Conservation (phyloP, 2,797 vertebrate genomes). For the Ctenopoma multispine region DNA sequence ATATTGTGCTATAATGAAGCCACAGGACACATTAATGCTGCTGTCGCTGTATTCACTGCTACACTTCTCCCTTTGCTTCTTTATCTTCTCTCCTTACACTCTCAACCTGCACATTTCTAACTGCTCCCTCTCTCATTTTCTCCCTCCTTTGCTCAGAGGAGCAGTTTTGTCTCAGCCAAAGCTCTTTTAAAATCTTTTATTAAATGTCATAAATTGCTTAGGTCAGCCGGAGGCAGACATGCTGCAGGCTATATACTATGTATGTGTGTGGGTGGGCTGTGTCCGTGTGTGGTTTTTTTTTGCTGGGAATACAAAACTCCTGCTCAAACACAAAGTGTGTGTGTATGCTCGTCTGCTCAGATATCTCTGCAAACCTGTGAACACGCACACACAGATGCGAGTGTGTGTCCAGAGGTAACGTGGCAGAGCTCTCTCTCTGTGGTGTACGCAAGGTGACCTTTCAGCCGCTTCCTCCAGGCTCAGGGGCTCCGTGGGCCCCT, state of each 20-base stretch:
- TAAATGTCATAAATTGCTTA: conserved; percentile 79
- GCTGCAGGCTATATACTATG: conserved; percentile 34
- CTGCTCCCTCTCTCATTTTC: conserved; percentile 28
- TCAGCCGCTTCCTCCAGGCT: conserved; percentile 46
- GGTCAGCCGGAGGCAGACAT: conserved; percentile 63
- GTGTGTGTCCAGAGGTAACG: conserved; percentile 17
- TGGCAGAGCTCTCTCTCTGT: conserved; percentile 27
- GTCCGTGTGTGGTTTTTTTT: conserved; percentile 13
- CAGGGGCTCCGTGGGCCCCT: conserved; percentile 17
- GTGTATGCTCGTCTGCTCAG: conserved; percentile 25
- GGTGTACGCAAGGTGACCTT: conserved; percentile 63
- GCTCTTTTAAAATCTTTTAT: conserved; percentile 76
- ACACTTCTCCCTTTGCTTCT: conserved; percentile 28
- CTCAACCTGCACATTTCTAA: conserved; percentile 36
- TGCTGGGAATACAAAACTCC: conserved; percentile 49
- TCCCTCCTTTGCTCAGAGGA: conserved; percentile 50
- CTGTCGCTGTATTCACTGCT: conserved; percentile 15
- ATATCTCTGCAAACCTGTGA: conserved; percentile 28
- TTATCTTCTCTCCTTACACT: conserved; percentile 38
- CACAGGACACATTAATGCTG: conserved; percentile 35
- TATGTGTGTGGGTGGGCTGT: conserved; percentile 13
- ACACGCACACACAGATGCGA: conserved; percentile 13
- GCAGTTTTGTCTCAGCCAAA: conserved; percentile 60
- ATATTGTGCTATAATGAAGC: conserved; percentile 25
- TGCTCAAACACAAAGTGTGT: conserved; percentile 28